Evolutionary conservation across 1,140 invertebrate species (phyloP).

Genomic region (Orchestia grillus): DNA sequence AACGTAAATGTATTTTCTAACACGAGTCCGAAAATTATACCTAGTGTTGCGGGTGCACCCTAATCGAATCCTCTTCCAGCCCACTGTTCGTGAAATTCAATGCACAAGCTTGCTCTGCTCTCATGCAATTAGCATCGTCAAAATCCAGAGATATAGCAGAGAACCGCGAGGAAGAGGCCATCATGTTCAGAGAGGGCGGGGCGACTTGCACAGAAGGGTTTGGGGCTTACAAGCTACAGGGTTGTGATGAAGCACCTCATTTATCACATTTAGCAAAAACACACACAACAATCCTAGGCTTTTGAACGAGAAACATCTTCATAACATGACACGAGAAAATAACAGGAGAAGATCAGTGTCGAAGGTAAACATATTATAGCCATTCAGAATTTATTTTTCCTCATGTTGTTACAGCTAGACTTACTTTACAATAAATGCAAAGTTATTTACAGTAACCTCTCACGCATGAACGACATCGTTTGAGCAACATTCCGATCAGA

Average conservation of each 20-base stretch:
- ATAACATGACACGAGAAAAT: conserved; percentile 19
- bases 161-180: neutral
- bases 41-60: neutral
- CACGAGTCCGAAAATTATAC: neutral
- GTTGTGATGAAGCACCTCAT: conserved; percentile 32
- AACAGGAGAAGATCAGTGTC: neutral
- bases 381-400: neutral
- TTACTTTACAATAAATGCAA: conserved; percentile 54
- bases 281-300: conserved; percentile 38
- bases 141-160: neutral
- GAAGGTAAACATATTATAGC: conserved; percentile 7
- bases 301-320: conserved; percentile 9
- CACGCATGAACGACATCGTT: conserved; percentile 20
- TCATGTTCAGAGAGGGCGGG: neutral
- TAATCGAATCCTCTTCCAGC: neutral
- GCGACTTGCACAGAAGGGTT: neutral
- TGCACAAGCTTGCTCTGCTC: neutral
- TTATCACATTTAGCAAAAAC: conserved; percentile 44
- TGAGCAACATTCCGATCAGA: conserved; percentile 26
- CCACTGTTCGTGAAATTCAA: neutral
- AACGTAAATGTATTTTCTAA: neutral
- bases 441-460: conserved; percentile 33
- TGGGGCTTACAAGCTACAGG: neutral
- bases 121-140: neutral
- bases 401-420: neutral